Evolutionary conservation across 2,888 invertebrate genomes (phyloP).

Genomic region (Incurvaria masculella): DNA sequence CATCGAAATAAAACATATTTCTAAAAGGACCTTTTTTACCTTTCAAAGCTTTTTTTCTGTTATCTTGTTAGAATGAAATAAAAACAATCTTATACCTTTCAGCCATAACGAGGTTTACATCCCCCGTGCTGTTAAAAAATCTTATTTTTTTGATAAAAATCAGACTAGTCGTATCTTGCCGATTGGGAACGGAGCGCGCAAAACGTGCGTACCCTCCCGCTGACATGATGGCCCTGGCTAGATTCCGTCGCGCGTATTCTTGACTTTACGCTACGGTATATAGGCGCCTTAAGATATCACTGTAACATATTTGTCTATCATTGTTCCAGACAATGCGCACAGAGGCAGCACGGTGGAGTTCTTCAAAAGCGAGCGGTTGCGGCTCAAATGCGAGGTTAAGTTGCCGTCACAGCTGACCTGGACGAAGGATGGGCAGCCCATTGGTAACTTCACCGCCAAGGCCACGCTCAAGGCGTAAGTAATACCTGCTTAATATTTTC

Average conservation of each 20-base stretch:
- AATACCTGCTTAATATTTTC: too few species aligned
- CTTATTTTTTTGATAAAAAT: background rate
- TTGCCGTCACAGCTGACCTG: constrained; percentile 31
- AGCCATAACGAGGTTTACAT: too few species aligned
- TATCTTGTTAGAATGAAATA: background rate
- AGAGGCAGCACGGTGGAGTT: constrained; percentile 27
- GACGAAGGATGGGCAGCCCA: constrained; percentile 38
- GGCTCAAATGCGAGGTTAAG: constrained; percentile 36
- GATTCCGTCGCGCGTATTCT: too few species aligned
- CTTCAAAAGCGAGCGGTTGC: constrained; percentile 33
- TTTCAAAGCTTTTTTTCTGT: too few species aligned
- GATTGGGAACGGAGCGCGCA: background rate
- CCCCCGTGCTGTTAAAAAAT: background rate
- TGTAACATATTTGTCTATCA: constrained; percentile 1
- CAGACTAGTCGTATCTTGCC: too few species aligned
- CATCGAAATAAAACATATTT: too few species aligned
- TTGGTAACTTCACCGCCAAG: constrained; percentile 16
- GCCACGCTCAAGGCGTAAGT: constrained; percentile 24
- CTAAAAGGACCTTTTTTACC: too few species aligned
- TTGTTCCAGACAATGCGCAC: constrained; percentile 33
- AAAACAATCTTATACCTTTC: too few species aligned
- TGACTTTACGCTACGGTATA: too few species aligned
- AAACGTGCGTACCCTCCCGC: too few species aligned
- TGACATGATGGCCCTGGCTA: too few species aligned
- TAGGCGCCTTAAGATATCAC: background rate